Conservation (phyloP, 2,888 invertebrate genomes). For the Sisyra nigra region DNA sequence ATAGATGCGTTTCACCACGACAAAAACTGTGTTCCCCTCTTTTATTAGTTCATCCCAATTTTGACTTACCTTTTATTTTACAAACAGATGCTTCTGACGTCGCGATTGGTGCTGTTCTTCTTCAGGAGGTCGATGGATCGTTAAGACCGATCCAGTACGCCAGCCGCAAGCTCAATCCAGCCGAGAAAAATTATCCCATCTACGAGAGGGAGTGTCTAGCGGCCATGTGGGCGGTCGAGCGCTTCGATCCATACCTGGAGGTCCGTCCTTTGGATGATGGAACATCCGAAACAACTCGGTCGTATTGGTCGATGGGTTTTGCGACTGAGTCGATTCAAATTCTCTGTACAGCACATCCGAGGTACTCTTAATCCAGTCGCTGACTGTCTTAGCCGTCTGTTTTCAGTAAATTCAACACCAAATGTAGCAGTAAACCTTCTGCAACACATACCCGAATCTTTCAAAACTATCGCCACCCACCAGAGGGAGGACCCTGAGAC, state of each 20-base stretch:
- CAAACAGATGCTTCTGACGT: background rate
- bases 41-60: background rate
- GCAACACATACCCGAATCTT: background rate
- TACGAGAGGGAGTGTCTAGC: slow-evolving; percentile 1
- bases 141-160: background rate
- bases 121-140: background rate
- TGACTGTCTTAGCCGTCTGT: background rate
- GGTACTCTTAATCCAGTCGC: background rate
- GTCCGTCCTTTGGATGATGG: background rate
- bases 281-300: background rate
- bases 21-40: background rate
- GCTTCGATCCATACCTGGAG: background rate
- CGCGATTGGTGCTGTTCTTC: background rate
- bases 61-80: background rate
- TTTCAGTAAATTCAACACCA: background rate
- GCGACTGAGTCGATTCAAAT: background rate
- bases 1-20: background rate
- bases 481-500: background rate
- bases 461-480: background rate
- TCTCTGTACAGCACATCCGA: background rate
- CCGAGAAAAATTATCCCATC: slow-evolving; percentile 1
- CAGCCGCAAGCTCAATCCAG: background rate
- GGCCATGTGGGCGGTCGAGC: background rate
- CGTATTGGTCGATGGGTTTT: background rate
- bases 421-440: background rate